Evolutionary conservation across 2,888 invertebrate genomes (phyloP).

Genomic region (Falcaria lacertinaria): DNA sequence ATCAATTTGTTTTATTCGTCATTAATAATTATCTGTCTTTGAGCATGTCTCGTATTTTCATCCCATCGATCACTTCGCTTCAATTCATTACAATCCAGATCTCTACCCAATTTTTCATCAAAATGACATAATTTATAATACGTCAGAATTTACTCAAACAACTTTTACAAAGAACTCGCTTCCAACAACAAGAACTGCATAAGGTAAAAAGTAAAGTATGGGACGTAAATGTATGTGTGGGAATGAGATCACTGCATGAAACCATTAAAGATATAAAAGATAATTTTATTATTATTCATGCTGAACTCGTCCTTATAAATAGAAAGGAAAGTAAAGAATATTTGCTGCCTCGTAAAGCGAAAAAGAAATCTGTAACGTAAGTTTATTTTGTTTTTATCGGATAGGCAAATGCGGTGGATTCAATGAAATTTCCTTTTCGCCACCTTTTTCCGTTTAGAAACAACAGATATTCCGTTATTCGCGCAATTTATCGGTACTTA

Average conservation of each 20-base stretch:
- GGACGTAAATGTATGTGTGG: too few relatives aligned
- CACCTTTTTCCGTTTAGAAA: constrained; percentile 12
- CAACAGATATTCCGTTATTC: constrained; percentile 13
- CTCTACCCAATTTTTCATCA: constrained; percentile 19
- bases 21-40: constrained; percentile 31
- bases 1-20: constrained; percentile 32
- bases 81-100: constrained; percentile 22
- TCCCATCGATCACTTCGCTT: constrained; percentile 25
- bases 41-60: too few relatives aligned
- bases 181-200: too few relatives aligned
- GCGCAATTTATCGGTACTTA: constrained; percentile 28
- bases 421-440: constrained; percentile 10
- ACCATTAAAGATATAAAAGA: too few relatives aligned
- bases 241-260: too few relatives aligned
- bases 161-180: not conserved
- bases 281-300: too few relatives aligned
- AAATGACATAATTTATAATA: constrained; percentile 19
- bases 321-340: too few relatives aligned
- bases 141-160: not conserved
- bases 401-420: not conserved
- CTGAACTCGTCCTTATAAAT: too few relatives aligned
- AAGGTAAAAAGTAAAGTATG: too few relatives aligned
- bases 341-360: too few relatives aligned
- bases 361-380: too few relatives aligned
- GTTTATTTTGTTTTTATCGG: too few relatives aligned